A percentile compares a stretch with the other conserved stretches of the same genome.
Conservation (phyloP, 2,888 invertebrate species). For the Cataglyphis rosenhaueri region DNA sequence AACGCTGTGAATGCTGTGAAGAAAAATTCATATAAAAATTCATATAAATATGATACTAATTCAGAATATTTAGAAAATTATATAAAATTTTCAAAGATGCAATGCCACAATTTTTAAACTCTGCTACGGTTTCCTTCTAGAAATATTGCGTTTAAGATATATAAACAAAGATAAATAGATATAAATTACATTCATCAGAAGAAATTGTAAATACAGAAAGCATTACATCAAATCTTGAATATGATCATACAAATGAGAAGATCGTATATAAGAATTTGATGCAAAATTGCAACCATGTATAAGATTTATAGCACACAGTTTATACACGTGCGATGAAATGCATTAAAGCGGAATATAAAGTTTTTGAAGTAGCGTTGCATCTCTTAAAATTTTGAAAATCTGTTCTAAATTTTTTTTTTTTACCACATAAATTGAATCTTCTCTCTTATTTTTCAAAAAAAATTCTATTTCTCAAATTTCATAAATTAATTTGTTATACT, state of each 20-base stretch:
- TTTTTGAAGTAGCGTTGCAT: neutral
- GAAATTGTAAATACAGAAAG: neutral
- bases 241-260: neutral
- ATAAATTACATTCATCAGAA: neutral
- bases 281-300: neutral
- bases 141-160: neutral
- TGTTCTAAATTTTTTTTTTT: neutral
- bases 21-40: conserved; percentile 1
- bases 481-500: neutral
- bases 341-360: neutral
- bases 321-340: neutral
- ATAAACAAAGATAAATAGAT: neutral
- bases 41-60: neutral
- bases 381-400: too few relatives aligned
- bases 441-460: neutral
- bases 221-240: neutral
- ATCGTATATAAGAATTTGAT: neutral
- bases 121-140: neutral
- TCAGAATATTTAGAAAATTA: neutral
- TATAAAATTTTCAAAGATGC: neutral
- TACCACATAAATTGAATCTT: neutral
- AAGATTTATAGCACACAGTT: too few relatives aligned
- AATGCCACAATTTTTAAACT: neutral
- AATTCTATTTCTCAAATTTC: neutral
- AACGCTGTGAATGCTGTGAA: neutral